A percentile compares a stretch with the other conserved stretches of the same genome.
Conservation (phyloP, 2,888 invertebrate genomes). For the Himalopsyche japonica region DNA sequence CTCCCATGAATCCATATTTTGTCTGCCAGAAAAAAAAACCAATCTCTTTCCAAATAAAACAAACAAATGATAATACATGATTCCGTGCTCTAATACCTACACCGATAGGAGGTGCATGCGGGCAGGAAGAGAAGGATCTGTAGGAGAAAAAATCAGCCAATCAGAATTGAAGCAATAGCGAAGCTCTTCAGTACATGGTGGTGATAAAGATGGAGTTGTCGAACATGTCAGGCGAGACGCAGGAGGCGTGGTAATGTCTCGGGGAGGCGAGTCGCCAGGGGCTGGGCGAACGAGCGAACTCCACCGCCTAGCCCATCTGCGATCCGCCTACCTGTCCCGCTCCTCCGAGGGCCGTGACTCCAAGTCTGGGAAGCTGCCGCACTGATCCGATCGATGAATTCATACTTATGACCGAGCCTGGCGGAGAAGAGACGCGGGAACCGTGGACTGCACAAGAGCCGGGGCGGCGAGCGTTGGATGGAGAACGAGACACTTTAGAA, state of each 20-base stretch:
- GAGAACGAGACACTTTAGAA: constrained; percentile 86
- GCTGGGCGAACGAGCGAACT: constrained; percentile 46
- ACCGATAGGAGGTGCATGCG: background rate
- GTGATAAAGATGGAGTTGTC: constrained; percentile 39
- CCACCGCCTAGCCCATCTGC: constrained; percentile 42
- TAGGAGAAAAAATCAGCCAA: background rate
- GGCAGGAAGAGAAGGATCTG: background rate
- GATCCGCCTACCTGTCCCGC: constrained; percentile 63
- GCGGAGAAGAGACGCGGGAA: constrained; percentile 75
- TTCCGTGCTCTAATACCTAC: background rate
- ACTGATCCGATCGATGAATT: constrained; percentile 53
- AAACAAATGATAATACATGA: background rate
- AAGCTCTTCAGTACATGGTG: constrained; percentile 39
- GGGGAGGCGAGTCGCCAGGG: constrained; percentile 43
- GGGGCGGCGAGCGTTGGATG: constrained; percentile 67
- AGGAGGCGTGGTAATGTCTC: constrained; percentile 38
- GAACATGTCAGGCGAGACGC: constrained; percentile 40
- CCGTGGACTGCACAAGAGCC: constrained; percentile 67
- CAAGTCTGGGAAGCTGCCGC: constrained; percentile 67
- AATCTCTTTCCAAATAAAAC: background rate
- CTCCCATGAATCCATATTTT: background rate
- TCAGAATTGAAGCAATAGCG: background rate
- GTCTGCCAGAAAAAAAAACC: background rate
- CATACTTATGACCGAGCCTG: constrained; percentile 73
- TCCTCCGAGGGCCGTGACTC: constrained; percentile 66